Percentiles rank a stretch among this genome's conserved stretches.
phyloP scores from a whole-genome alignment of 2,113 vertebrate species.

The Antechinus stuartii region DNA sequence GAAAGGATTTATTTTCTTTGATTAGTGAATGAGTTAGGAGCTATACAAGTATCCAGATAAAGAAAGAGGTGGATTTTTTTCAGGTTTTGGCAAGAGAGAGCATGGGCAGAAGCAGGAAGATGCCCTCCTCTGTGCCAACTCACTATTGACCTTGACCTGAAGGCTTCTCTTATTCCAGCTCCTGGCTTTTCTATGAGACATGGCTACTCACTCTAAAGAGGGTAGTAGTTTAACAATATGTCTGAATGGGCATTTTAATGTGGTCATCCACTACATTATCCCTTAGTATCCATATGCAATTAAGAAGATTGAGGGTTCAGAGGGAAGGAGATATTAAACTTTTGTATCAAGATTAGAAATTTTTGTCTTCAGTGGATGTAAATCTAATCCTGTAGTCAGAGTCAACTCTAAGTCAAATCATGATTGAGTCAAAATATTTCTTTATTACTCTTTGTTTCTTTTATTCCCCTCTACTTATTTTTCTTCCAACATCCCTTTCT shows the following conservation, averaged over 20 bases:
- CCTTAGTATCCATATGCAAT: not conserved
- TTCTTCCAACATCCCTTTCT: not conserved
- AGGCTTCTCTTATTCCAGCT: not conserved
- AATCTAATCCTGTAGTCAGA: not conserved
- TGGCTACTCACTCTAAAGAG: not conserved
- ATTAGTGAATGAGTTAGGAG: not conserved
- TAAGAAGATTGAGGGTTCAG: not conserved
- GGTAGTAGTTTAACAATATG: accelerated
- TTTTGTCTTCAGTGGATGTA: not conserved
- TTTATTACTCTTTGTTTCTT: not conserved
- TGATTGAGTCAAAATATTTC: not conserved
- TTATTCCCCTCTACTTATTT: not conserved
- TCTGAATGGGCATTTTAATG: not conserved
- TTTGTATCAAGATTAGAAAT: not conserved
- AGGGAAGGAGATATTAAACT: not conserved
- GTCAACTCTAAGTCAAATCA: not conserved
- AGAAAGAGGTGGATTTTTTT: not conserved
- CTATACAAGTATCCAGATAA: not conserved
- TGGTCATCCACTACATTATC: accelerated
- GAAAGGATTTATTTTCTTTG: conserved; percentile 2
- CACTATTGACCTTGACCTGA: accelerated
- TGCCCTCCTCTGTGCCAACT: accelerated
- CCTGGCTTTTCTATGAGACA: not conserved
- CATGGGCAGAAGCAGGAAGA: not conserved
- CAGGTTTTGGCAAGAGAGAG: not conserved